Percentiles rank a stretch among this genome's conserved stretches.
phyloP scores from a whole-genome alignment of 1,140 invertebrate genomes.

The Bombus ignitus region DNA sequence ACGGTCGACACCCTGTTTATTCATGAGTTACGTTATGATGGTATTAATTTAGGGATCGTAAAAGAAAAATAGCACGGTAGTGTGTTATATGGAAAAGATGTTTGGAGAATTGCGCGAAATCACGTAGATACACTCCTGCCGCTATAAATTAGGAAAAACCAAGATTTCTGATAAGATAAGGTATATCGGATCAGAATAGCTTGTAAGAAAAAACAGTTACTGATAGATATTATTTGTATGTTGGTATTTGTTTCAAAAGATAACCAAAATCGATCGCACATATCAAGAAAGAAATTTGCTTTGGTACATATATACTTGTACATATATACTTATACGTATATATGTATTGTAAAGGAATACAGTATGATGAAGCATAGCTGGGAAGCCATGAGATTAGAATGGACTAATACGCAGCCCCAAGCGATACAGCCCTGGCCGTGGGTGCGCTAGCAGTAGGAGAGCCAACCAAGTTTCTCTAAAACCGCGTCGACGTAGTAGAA shows the following conservation, averaged over 20 bases:
- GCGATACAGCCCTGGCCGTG: constrained; percentile 71
- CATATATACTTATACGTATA: neutral
- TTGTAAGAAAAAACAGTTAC: neutral
- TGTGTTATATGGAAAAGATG: neutral
- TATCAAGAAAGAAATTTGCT: neutral
- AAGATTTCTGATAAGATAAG: constrained; percentile 39
- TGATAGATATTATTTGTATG: constrained; percentile 17
- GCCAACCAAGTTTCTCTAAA: constrained; percentile 60
- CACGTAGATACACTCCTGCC: neutral
- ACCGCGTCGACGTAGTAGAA: constrained; percentile 69
- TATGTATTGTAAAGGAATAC: neutral
- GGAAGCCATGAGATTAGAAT: constrained; percentile 42
- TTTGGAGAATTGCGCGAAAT: neutral
- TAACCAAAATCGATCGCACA: constrained; percentile 12
- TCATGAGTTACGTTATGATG: neutral
- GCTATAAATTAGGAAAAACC: constrained; percentile 23
- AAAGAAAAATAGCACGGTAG: neutral
- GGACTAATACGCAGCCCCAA: constrained; percentile 46
- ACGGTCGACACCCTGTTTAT: constrained; percentile 25
- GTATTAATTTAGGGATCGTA: neutral
- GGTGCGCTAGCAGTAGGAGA: constrained; percentile 62
- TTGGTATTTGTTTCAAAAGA: neutral
- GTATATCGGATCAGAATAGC: neutral
- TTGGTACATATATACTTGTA: neutral
- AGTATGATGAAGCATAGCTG: neutral